Evolutionary conservation across 2,888 invertebrate species (phyloP), one percentile per base, ranked within the genome.

Genomic region (Ormyrus thymus): DNA sequence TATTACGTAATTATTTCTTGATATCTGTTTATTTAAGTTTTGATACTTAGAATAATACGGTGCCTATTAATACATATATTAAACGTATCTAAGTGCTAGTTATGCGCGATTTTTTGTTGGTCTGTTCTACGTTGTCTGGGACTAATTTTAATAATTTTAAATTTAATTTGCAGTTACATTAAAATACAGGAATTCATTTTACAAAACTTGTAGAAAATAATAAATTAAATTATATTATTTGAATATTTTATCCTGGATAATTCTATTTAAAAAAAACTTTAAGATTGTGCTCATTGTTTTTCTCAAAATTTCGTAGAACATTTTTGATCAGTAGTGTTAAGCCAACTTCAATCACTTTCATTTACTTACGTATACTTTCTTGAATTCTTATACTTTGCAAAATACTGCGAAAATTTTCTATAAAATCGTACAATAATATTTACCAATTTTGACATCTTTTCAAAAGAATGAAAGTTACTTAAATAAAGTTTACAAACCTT

Each of bases 351-450:
- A 74, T 45, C 53, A 29, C 64, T 46, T 58, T 7, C 45, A 62
- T 53, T 71, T 10, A 61, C 13, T 7, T 55, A 46, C 8, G 11
- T 55, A 46, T 29, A 7, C 29, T 59, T 66, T 68, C 58, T 73
- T 73, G 48, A 11, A 73, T 55, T 73, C 55, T 50, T 65, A 74
- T 65, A 66, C 51, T 58, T 61, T 46, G 53, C 48, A 68, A 75
- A 76, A 62, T 76, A 76, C 69, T 76, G 62, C 69, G 50, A 45
- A 29, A 76, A 69, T 53, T 13, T 53, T 43, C 6, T 62, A 69
- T 61, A 13, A n/a, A 71, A 66, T 68, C 15, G 53, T 53, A 59
- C 45, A 62, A 7, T 61, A 62, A 56, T 70, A 64, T 7, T 45
- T 48, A 75, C 15, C 7, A 29, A 59, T 15, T 50, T 8, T 75